A percentile compares a stretch with the other conserved stretches of the same genome.
Evolutionary conservation across 1,140 invertebrate genomes (phyloP).

Genomic region (Cydia amplana): DNA sequence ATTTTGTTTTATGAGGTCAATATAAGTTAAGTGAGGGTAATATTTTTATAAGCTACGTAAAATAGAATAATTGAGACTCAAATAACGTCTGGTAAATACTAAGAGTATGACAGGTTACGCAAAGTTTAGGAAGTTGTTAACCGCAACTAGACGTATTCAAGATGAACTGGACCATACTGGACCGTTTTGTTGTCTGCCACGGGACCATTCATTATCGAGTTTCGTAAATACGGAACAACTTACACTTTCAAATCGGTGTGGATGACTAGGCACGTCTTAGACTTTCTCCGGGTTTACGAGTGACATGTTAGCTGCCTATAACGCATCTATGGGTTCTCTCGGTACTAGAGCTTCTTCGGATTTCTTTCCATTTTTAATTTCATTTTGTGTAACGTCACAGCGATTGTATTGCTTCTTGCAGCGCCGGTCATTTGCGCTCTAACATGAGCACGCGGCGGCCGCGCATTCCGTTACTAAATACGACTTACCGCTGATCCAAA

Average conservation of each 20-base stretch:
- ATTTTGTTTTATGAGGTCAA: slow-evolving; percentile 26
- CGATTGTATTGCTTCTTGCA: slow-evolving; percentile 56
- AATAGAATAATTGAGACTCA: slow-evolving; percentile 7
- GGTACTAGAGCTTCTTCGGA: slow-evolving; percentile 41
- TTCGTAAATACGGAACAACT: slow-evolving; percentile 40
- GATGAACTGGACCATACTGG: slow-evolving; percentile 29
- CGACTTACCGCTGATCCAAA: slow-evolving; percentile 32
- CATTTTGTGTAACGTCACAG: slow-evolving; percentile 59
- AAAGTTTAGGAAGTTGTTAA: slow-evolving; percentile 21
- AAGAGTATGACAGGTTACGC: slow-evolving; percentile 14
- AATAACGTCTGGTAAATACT: background rate
- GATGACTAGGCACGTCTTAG: slow-evolving; percentile 42
- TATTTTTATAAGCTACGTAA: slow-evolving; percentile 26
- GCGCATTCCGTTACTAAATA: slow-evolving; percentile 42
- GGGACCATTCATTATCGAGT: slow-evolving; percentile 31
- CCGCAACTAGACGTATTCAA: slow-evolving; percentile 1
- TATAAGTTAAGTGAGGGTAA: slow-evolving; percentile 32
- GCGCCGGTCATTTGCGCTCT: slow-evolving; percentile 58
- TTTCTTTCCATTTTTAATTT: slow-evolving; percentile 58
- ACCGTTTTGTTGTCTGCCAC: background rate
- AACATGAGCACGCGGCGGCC: slow-evolving; percentile 58
- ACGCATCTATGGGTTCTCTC: slow-evolving; percentile 43
- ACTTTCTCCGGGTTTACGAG: slow-evolving; percentile 46
- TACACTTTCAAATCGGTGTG: slow-evolving; percentile 47
- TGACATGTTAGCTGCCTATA: slow-evolving; percentile 41